Evolutionary conservation across 2,113 vertebrate species (phyloP), one percentile per base, ranked within the genome.

Genomic region (Myotis brandtii): DNA sequence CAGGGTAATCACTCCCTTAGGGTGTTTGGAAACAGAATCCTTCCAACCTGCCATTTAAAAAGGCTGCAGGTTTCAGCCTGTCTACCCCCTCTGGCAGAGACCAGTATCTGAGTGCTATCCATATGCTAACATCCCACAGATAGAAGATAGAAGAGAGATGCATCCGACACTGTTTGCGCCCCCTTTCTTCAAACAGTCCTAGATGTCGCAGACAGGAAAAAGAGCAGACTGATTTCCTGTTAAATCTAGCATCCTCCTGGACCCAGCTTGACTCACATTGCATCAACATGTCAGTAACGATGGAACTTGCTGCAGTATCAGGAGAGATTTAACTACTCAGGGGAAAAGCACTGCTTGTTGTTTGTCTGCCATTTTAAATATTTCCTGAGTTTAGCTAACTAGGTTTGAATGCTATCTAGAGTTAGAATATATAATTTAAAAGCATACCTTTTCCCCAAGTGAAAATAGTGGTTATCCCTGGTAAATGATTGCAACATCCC

Each of bases 1-100:
- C 91, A 95, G 80, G 82, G 70, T 95, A 95, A 95, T 94, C 46
- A 89, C 43, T 94, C 86, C 91, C 64, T 93, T 50, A 94, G 88
- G 64, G 87, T 52, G 90, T 95, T 82, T 46, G 50, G 54, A 34
- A 79, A 62, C 94, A 62, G 52, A 93, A 64, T 90, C 12, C 77
- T 85, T 91, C 46, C 66, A 94, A 50, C 27, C 62, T 97, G 91
- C 90, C 88, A 94, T 95, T 91, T 94, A 88, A 86, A 94, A 87
- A 84, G 82, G 25, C 79, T 89, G 56, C 54, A n/a, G 67, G 72
- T 91, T 97, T 70, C 50, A 89, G 87, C 40, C 77, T 87, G 86
- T 76, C 86, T 92, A 40, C 13, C 64, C 17, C 2, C 54, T 6
- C 2, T 48, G 48, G 30, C 67, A 48, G 46, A 92, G 56, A 80